Base-by-base conservation (phyloP, 2,888 invertebrate species). In the Volucella inflata region DNA sequence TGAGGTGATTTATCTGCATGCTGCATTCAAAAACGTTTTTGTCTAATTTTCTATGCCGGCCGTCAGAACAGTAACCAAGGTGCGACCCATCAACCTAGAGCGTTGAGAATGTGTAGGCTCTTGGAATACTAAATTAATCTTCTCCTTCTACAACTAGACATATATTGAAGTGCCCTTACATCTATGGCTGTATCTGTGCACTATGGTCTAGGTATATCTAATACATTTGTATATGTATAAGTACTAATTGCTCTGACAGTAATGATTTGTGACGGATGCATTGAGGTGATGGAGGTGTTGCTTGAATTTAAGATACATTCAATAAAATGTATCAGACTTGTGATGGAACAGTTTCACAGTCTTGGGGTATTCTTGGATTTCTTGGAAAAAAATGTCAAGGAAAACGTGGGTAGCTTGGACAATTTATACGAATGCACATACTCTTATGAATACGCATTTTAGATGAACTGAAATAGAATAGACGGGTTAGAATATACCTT, bases 181-280 rank as follows among this genome's bases (percentile, higher is more conserved):
- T 50, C 30, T 50, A 12, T 53, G 21, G 2, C 38, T 55, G 38
- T 16, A 21, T 40, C 21, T 36, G 14, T 36, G 30, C 30, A 30
- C 30, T 30, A 30, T 30, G 21, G 21, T 21, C 21, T 21, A 21
- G 0, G 30, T n/a, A n/a, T n/a, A 6, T 30, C 30, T 30, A 30
- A 30, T 6, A 30, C 30, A 30, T 30, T 12, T 30, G 55, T 64
- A 75, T 59, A 55, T 74, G 68, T 67, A 55, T 85, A 79, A 40
- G 79, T 75, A 85, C 84, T 85, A 85, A 85, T 85, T 85, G 85
- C 85, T 85, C 85, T 64, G 80, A 85, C 84, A 81, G 71, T 85
- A 85, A 81, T 85, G 85, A 85, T 85, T 81, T 85, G 85, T 85
- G 85, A 85, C 76, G 68, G 85, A 85, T 68, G 85, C 67, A 30